phyloP scores from a whole-genome alignment of 2,797 vertebrate species.

The Onychomys torridus region DNA sequence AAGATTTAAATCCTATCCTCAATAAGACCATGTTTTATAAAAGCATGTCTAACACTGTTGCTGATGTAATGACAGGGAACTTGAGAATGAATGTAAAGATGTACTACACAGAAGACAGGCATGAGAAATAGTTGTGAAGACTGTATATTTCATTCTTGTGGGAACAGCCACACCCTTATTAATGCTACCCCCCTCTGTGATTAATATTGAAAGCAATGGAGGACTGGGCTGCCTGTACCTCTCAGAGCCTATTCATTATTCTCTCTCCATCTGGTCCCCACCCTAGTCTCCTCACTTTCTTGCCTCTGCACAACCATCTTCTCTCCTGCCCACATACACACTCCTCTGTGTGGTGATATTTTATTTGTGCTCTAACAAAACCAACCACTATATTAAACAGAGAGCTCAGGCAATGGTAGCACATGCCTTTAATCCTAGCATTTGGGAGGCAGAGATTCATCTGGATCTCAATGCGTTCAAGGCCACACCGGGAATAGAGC shows the following conservation, averaged over 20 bases:
- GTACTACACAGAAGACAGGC: not conserved
- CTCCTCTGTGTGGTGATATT: not conserved
- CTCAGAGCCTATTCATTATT: not conserved
- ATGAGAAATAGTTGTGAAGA: not conserved
- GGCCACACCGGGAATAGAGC: no score
- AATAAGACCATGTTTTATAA: not conserved
- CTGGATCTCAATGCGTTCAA: no score
- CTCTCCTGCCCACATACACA: not conserved
- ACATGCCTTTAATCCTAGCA: no score
- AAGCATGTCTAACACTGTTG: not conserved
- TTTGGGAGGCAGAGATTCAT: no score
- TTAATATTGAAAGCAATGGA: not conserved
- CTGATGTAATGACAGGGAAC: not conserved
- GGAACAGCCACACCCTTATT: not conserved
- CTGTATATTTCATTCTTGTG: not conserved
- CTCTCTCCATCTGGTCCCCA: accelerated
- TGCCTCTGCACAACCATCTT: not conserved
- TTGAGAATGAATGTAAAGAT: not conserved
- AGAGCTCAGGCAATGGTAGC: no score
- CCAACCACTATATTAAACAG: no score
- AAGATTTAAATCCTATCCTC: constrained; percentile 61
- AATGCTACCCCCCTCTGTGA: not conserved
- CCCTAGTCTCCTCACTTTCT: no score
- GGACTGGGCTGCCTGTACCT: not conserved
- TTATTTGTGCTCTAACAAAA: no score